A percentile compares a stretch with the other conserved stretches of the same genome.
Evolutionary conservation across 2,113 vertebrate species (phyloP).

Genomic region (Turdus rufiventris): DNA sequence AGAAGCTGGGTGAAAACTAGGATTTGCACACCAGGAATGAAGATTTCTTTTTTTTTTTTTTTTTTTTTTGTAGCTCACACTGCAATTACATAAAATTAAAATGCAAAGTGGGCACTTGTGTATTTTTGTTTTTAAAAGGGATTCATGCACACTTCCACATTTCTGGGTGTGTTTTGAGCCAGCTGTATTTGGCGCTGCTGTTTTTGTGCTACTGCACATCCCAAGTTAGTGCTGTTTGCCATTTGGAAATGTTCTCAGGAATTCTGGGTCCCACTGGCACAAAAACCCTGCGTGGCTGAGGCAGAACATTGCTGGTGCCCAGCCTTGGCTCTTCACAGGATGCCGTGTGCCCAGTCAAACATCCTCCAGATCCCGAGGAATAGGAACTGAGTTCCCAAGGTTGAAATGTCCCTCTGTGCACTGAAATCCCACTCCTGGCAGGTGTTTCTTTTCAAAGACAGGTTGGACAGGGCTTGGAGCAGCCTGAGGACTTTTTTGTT

Average conservation of each 20-base stretch:
- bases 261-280: background rate
- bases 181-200: background rate
- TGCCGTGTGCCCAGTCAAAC: background rate
- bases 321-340: background rate
- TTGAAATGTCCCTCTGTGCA: background rate
- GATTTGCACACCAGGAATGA: background rate
- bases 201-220: background rate
- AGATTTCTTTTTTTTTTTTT: background rate
- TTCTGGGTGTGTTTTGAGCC: background rate
- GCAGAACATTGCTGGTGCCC: background rate
- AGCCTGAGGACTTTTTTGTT: background rate
- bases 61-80: background rate
- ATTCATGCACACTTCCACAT: background rate
- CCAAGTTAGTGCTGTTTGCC: background rate
- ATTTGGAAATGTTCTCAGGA: constrained; percentile 1
- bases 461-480: background rate
- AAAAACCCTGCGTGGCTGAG: background rate
- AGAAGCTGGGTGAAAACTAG: background rate
- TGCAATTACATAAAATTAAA: background rate
- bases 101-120: background rate
- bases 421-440: background rate
- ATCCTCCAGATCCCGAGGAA: background rate
- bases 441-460: background rate
- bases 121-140: background rate
- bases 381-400: background rate